Evolutionary conservation across 2,888 invertebrate species (phyloP).

Genomic region (Trichogramma evanescens): DNA sequence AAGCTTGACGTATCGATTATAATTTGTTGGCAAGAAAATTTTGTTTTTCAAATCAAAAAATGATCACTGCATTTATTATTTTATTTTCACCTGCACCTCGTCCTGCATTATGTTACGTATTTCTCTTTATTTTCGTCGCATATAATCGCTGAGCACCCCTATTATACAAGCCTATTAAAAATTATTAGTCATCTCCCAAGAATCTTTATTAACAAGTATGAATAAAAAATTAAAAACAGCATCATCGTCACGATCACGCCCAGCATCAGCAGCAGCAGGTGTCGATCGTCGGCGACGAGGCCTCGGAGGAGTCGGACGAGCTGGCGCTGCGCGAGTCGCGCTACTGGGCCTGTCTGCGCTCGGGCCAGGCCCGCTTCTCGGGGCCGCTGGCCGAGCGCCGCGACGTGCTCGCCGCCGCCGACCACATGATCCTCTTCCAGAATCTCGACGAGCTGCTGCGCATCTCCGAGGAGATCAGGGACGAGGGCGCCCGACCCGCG

Average conservation of each 20-base stretch:
- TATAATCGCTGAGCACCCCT: no score
- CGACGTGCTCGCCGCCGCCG: slow-evolving; percentile 68
- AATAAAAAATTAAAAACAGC: background rate
- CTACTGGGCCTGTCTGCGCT: slow-evolving; percentile 69
- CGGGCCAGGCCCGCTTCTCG: slow-evolving; percentile 71
- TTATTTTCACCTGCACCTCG: slow-evolving; percentile 13
- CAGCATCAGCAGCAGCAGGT: slow-evolving; percentile 14
- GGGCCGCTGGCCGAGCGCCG: slow-evolving; percentile 67
- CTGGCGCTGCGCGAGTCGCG: slow-evolving; percentile 72
- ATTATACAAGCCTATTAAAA: no score
- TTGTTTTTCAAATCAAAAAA: slow-evolving; percentile 49
- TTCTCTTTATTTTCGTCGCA: slow-evolving; percentile 10
- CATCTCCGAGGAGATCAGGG: slow-evolving; percentile 74
- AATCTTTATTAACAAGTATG: background rate
- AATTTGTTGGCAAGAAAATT: slow-evolving; percentile 48
- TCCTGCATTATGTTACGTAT: slow-evolving; percentile 8
- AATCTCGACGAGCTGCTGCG: slow-evolving; percentile 76
- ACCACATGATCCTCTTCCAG: slow-evolving; percentile 75
- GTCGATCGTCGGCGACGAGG: slow-evolving; percentile 48
- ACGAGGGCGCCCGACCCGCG: slow-evolving; percentile 60
- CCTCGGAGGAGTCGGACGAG: slow-evolving; percentile 60
- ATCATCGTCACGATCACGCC: background rate
- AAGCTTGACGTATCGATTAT: slow-evolving; percentile 29
- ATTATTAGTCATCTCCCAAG: background rate
- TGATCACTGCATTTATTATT: slow-evolving; percentile 12